phyloP scores from a whole-genome alignment of 2,888 invertebrate species.

The Anarsia innoxiella region DNA sequence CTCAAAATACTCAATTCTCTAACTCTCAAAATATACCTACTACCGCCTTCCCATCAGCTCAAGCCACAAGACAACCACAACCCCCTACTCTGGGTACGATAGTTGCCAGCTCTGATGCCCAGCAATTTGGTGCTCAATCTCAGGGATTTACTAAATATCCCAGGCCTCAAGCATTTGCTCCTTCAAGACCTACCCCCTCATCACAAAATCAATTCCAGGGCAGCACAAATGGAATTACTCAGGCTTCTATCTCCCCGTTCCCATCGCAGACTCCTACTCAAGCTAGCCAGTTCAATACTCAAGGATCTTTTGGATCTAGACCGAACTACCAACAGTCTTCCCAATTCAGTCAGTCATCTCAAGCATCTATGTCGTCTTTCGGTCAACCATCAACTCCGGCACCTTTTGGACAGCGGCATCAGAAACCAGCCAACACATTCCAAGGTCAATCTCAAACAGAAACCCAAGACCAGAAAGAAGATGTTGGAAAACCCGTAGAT shows the following conservation, averaged over 20 bases:
- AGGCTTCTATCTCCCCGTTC: slow-evolving; percentile 44
- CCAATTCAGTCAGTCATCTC: slow-evolving; percentile 8
- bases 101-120: slow-evolving; percentile 17
- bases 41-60: slow-evolving; percentile 15
- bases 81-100: slow-evolving; percentile 20
- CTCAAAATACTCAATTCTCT: slow-evolving; percentile 14
- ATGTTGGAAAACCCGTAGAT: slow-evolving; percentile 12
- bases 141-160: slow-evolving; percentile 15
- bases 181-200: slow-evolving; percentile 21
- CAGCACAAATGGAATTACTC: slow-evolving; percentile 38
- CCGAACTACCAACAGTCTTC: slow-evolving; percentile 9
- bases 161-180: slow-evolving; percentile 17
- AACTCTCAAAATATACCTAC: slow-evolving; percentile 17
- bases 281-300: slow-evolving; percentile 16
- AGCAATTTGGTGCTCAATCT: slow-evolving; percentile 9
- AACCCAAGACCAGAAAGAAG: slow-evolving; percentile 12
- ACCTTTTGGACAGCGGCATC: slow-evolving; percentile 3
- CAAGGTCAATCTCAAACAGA: slow-evolving; percentile 14
- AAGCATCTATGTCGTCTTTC: slow-evolving; percentile 1
- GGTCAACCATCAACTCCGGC: slow-evolving; percentile 1
- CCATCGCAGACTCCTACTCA: slow-evolving; percentile 30
- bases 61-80: slow-evolving; percentile 13
- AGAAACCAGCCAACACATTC: slow-evolving; percentile 9
- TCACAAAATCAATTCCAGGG: slow-evolving; percentile 14
- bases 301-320: slow-evolving; percentile 16